Evolutionary conservation across 2,113 vertebrate genomes (phyloP).

Genomic region (Calidris pygmaea): DNA sequence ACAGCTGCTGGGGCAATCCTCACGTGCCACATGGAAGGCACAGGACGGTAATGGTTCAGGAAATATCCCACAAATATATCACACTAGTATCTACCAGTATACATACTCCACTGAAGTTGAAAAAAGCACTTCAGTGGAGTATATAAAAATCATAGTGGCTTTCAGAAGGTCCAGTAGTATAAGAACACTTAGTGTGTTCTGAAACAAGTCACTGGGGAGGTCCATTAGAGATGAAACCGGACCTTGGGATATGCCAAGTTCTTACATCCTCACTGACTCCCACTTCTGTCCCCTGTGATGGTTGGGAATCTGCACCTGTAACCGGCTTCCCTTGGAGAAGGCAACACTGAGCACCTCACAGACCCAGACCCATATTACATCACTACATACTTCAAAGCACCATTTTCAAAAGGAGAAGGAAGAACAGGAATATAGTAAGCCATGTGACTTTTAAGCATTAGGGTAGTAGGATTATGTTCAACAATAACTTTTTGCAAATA

Average conservation of each 20-base stretch:
- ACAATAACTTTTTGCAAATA: background rate
- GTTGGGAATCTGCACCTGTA: background rate
- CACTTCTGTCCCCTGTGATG: background rate
- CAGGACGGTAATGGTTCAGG: background rate
- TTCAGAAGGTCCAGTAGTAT: background rate
- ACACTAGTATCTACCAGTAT: background rate
- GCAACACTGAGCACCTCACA: background rate
- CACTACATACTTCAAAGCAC: background rate
- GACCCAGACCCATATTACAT: accelerated
- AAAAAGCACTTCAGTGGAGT: background rate
- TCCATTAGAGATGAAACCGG: background rate
- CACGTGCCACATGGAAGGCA: accelerated
- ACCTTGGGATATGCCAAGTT: background rate
- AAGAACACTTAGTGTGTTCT: accelerated
- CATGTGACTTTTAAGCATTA: background rate
- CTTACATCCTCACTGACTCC: background rate
- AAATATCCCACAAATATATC: background rate
- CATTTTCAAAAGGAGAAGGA: background rate
- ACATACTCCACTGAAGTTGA: background rate
- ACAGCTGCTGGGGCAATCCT: background rate
- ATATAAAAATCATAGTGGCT: background rate
- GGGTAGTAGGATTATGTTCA: background rate
- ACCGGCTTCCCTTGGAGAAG: background rate
- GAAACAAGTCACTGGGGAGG: background rate
- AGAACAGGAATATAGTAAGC: background rate